phyloP scores from a whole-genome alignment of 1,140 invertebrate species.

The Hyposmocoma kahamanoa region DNA sequence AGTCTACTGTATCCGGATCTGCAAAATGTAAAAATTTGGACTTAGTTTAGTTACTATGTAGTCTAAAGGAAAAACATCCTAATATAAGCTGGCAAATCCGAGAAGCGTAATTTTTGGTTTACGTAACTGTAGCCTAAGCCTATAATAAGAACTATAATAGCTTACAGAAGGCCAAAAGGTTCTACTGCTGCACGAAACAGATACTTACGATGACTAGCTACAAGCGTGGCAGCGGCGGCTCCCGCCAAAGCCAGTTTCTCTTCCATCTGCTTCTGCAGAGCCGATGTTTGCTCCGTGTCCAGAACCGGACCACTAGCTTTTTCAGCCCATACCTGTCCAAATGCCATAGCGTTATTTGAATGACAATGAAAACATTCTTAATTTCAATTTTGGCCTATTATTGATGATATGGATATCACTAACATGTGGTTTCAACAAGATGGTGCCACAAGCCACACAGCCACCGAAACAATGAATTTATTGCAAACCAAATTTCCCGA shows the following conservation, averaged over 20 bases:
- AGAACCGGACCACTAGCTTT: neutral
- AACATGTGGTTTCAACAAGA: too few species aligned
- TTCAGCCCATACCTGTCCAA: neutral
- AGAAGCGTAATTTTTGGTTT: neutral
- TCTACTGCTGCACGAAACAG: neutral
- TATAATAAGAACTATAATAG: neutral
- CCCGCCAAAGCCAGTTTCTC: constrained; percentile 14
- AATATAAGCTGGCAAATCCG: too few species aligned
- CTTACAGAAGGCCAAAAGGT: neutral
- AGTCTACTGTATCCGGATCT: constrained; percentile 28
- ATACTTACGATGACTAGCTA: constrained; percentile 1
- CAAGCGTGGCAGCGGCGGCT: constrained; percentile 15
- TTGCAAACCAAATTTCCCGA: too few species aligned
- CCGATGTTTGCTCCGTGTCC: constrained; percentile 1
- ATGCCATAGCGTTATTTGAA: neutral
- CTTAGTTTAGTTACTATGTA: neutral
- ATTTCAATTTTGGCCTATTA: neutral
- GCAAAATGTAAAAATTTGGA: neutral
- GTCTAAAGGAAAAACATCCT: neutral
- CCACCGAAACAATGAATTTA: too few species aligned
- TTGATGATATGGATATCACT: neutral
- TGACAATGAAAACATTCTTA: neutral
- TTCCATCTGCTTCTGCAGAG: constrained; percentile 15
- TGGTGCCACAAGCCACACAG: too few species aligned
- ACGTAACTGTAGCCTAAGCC: neutral